These are phyloP conservation scores for Microtus ochrogaster DNA, from an alignment of 2,113 vertebrate genomes.

Conservation along the genomic window DNA sequence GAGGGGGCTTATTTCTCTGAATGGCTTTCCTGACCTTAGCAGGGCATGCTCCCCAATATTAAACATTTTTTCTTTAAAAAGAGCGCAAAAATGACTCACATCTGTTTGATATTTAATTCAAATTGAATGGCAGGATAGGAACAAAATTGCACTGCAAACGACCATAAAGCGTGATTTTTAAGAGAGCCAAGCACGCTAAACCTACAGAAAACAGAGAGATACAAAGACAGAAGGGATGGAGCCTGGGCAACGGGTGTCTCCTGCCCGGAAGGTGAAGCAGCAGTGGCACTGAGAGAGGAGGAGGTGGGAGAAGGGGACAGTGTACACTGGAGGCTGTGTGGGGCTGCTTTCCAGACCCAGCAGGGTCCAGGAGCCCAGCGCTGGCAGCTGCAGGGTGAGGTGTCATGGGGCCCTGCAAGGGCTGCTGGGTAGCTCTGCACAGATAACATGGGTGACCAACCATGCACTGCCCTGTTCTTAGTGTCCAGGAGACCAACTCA, in stretches of 20 bases:
- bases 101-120: conserved; percentile 89
- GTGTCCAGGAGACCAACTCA: not conserved
- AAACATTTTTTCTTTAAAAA: conserved; percentile 81
- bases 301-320: conserved; percentile 61
- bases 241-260: not conserved
- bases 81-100: conserved; percentile 80
- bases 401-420: not conserved
- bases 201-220: conserved; percentile 76
- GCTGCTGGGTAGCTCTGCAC: not conserved
- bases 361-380: not conserved
- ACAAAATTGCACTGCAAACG: conserved; percentile 83
- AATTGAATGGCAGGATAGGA: conserved; percentile 86
- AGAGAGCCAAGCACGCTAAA: conserved; percentile 58
- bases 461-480: not conserved
- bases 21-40: conserved; percentile 85
- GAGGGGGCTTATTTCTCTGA: conserved; percentile 85
- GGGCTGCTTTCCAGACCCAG: not conserved
- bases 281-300: conserved; percentile 75
- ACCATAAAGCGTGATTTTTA: conserved; percentile 84
- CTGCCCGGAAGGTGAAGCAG: conserved; percentile 44
- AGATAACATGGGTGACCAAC: not conserved
- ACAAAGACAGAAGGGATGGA: conserved; percentile 76
- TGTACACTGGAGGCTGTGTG: not conserved
- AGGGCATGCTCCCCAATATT: conserved; percentile 87
- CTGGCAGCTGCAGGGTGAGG: not conserved